A percentile compares a stretch with the other conserved stretches of the same genome.
Conservation (phyloP, 2,888 invertebrate species). For the Microdon myrmicae region DNA sequence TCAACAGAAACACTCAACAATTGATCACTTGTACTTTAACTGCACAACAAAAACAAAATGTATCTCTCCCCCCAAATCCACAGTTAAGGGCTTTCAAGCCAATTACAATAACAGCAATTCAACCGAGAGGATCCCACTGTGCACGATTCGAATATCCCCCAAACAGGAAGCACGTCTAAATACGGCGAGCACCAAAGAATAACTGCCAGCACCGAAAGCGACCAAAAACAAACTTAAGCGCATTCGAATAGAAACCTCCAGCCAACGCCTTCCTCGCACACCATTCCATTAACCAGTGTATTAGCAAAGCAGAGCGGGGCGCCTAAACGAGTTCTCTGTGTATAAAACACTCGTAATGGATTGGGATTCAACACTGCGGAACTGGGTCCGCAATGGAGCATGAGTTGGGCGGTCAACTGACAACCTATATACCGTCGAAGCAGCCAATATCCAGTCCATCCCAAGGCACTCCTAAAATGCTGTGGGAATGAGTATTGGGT, state of each 20-base stretch:
- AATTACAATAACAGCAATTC: slow-evolving; percentile 19
- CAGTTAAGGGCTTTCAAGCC: too few species aligned
- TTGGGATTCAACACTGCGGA: slow-evolving; percentile 48
- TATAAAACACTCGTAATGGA: slow-evolving; percentile 36
- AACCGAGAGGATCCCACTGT: slow-evolving; percentile 41
- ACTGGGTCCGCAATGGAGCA: slow-evolving; percentile 51
- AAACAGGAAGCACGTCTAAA: slow-evolving; percentile 59
- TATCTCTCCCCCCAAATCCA: too few species aligned
- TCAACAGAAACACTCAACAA: background rate
- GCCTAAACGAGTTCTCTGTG: slow-evolving; percentile 46
- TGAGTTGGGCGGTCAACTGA: slow-evolving; percentile 37
- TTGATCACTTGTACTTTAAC: slow-evolving; percentile 18
- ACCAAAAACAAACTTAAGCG: slow-evolving; percentile 34
- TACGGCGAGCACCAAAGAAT: slow-evolving; percentile 64
- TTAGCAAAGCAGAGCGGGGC: slow-evolving; percentile 27
- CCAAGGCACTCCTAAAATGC: slow-evolving; percentile 37
- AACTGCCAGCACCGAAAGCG: slow-evolving; percentile 57
- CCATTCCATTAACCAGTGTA: too few species aligned
- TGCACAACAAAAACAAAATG: background rate
- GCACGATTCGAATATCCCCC: slow-evolving; percentile 27
- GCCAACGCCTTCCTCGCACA: slow-evolving; percentile 41
- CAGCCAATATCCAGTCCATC: slow-evolving; percentile 43
- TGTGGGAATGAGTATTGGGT: slow-evolving; percentile 23
- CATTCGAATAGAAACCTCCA: slow-evolving; percentile 27
- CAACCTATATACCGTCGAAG: slow-evolving; percentile 33